Conservation (phyloP, 2,888 invertebrate genomes). For the Cyclophora albipunctata region DNA sequence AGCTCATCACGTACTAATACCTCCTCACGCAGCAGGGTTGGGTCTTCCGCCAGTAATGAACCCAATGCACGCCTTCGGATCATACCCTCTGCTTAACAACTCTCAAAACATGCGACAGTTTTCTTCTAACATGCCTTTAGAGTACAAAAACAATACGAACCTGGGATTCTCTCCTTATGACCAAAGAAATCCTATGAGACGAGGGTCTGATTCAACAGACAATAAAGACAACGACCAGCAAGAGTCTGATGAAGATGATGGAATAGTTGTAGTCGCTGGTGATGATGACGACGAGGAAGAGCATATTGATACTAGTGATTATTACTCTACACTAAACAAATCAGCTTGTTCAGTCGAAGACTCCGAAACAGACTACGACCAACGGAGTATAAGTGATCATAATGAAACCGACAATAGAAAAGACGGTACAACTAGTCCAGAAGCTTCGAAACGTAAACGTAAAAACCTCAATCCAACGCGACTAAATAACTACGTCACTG, state of each 20-base stretch:
- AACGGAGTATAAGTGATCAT: constrained; percentile 59
- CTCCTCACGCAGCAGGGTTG: constrained; percentile 79
- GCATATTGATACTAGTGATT: constrained; percentile 63
- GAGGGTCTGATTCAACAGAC: constrained; percentile 59
- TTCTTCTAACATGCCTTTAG: constrained; percentile 61
- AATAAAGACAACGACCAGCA: constrained; percentile 77
- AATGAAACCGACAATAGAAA: constrained; percentile 59
- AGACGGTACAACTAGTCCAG: constrained; percentile 68
- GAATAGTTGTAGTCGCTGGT: constrained; percentile 86
- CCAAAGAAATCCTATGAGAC: constrained; percentile 51
- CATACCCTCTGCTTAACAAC: constrained; percentile 85
- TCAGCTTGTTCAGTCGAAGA: constrained; percentile 57
- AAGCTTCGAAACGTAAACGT: constrained; percentile 86
- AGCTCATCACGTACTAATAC: constrained; percentile 86
- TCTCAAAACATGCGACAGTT: constrained; percentile 79
- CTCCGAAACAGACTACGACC: constrained; percentile 64
- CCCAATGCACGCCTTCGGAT: constrained; percentile 83
- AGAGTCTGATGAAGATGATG: constrained; percentile 82
- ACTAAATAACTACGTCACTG: constrained; percentile 58
- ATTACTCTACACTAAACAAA: constrained; percentile 58
- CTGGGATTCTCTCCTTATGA: constrained; percentile 52
- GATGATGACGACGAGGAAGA: constrained; percentile 83
- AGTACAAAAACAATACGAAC: constrained; percentile 66
- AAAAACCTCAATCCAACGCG: constrained; percentile 92
- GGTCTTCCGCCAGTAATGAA: constrained; percentile 80